Percentiles rank a stretch among this genome's conserved stretches.
Conservation (phyloP, 35 echinoderm and acorn worm genomes). For the Heliocidaris erythrogramma region DNA sequence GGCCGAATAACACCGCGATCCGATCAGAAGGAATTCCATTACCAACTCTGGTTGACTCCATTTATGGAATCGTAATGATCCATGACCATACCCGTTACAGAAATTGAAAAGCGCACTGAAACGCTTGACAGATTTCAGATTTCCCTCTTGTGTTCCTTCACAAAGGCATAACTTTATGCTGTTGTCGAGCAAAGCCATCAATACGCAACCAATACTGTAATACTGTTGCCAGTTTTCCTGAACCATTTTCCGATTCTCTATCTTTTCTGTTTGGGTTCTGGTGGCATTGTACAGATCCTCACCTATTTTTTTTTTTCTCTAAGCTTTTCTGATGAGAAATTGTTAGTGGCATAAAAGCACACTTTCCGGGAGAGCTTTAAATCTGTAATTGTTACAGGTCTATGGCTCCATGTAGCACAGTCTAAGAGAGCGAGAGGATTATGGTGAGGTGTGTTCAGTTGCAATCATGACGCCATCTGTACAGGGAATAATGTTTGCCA, state of each 20-base stretch:
- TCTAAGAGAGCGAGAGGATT: neutral
- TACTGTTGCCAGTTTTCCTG: neutral
- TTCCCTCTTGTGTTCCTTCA: neutral
- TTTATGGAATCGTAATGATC: constrained; percentile 32
- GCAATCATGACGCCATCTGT: too few species aligned
- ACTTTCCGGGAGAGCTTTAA: neutral
- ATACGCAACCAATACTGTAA: neutral
- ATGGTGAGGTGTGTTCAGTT: neutral
- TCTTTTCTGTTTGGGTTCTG: neutral
- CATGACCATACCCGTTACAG: neutral
- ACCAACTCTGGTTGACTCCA: constrained; percentile 14
- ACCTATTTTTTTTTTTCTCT: neutral
- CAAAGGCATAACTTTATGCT: neutral
- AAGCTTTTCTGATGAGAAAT: neutral
- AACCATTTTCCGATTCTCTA: neutral
- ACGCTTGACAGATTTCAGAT: constrained; percentile 1
- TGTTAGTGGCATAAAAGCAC: neutral
- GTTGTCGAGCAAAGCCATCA: neutral
- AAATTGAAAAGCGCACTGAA: constrained; percentile 32
- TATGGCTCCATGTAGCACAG: neutral
- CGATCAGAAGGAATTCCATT: constrained; percentile 1
- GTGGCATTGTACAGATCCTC: neutral
- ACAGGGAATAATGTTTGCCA: too few species aligned
- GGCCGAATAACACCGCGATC: neutral
- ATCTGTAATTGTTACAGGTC: neutral